These are phyloP conservation scores for Macropis europaea DNA, from an alignment of 2,888 invertebrate genomes.

Conservation along the genomic window DNA sequence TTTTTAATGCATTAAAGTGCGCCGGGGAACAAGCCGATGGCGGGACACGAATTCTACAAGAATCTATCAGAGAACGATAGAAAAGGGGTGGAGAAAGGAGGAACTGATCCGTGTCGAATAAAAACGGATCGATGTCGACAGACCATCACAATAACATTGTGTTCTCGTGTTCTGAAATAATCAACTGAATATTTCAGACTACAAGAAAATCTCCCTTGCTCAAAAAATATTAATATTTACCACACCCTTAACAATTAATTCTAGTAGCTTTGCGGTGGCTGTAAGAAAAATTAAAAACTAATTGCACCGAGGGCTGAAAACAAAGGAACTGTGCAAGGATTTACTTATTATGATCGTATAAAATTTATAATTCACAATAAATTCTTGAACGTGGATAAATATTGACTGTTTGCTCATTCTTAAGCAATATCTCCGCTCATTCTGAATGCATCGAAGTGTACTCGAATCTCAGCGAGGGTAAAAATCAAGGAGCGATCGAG, in stretches of 20 bases:
- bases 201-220: too few relatives aligned
- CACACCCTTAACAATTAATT: too few relatives aligned
- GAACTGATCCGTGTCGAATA: conserved; percentile 25
- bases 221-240: too few relatives aligned
- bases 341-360: too few relatives aligned
- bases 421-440: conserved; percentile 5
- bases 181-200: conserved; percentile 11
- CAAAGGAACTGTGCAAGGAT: too few relatives aligned
- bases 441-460: not conserved
- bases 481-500: not conserved
- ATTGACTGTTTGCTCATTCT: too few relatives aligned
- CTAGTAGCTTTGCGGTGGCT: too few relatives aligned
- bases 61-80: conserved; percentile 29
- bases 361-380: too few relatives aligned
- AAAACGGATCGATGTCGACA: conserved; percentile 20
- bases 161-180: conserved; percentile 2
- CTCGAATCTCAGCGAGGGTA: not conserved
- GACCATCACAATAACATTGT: conserved; percentile 22
- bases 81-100: not conserved
- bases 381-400: too few relatives aligned
- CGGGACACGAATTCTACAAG: conserved; percentile 33
- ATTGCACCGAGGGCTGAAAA: too few relatives aligned
- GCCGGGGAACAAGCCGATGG: not conserved
- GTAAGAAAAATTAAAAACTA: too few relatives aligned
- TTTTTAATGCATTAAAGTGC: conserved; percentile 52